Base-by-base conservation (phyloP, 1,140 invertebrate species). In the Aphaenogaster floridana region DNA sequence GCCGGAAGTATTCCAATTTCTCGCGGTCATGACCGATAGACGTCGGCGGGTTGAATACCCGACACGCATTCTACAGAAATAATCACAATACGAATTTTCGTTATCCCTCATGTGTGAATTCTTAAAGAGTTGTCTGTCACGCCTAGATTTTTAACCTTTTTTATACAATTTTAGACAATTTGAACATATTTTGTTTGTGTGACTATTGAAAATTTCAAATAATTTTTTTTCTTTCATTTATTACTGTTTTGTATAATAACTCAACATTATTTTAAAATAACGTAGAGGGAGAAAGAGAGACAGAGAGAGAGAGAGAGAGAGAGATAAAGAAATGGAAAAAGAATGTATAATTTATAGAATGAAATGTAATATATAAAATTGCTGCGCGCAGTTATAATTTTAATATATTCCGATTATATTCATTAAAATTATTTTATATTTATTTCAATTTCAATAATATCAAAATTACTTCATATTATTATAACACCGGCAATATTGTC, bases 1-100 rank as follows among this genome's bases (percentile, higher is more conserved):
- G 54, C 48, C 42, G 15, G 8, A 48, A 71, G 50, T 50, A 80
- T 81, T 69, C 54, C 77, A 68, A 86, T 79, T 78, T 68, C 71
- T 64, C 68, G n/a, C 57, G 61, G 48, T 74, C 21, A 50, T 77
- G n/a, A 50, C 9, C 71, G 36, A 77, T 64, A 52, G 57, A 84
- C 42, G 28, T 61, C 59, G 15, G 15, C 50, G 5, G n/a, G 6
- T 61, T n/a, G 28, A 74, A 74, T 84, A 15, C 13, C 17, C 36
- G 5, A 57, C 28, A 28, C 48, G 13, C 36, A 54, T 57, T 64
- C 17, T 28, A 48, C 15, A 17, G 1, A 42, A 71, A 13, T 34
- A 13, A 21, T 83, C 7, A 63, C 17, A 34, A 61, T 63, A 69
- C 11, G 17, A 7, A 50, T 61, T 61, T 11, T 50, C 48, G 9